Percentiles rank a stretch among this genome's conserved stretches.
Conservation (phyloP, 1,140 invertebrate genomes). For the Microplitis demolitor region DNA sequence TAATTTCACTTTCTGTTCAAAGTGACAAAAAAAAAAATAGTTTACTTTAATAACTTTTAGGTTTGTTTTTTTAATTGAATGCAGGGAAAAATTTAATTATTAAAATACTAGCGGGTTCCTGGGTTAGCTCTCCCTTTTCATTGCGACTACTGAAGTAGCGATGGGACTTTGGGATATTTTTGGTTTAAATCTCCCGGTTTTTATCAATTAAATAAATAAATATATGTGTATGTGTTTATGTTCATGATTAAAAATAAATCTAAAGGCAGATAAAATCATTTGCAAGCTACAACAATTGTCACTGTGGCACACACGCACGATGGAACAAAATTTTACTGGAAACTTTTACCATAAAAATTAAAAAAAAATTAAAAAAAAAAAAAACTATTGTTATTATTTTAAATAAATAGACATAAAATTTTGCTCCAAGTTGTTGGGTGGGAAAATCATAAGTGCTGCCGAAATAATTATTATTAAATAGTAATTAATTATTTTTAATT, state of each 20-base stretch:
- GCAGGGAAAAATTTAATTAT: neutral
- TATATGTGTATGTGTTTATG: neutral
- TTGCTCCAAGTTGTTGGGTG: neutral
- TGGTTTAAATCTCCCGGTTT: neutral
- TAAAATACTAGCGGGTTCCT: neutral
- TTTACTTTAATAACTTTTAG: slow-evolving; percentile 1
- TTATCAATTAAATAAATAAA: neutral
- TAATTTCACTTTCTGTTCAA: slow-evolving; percentile 27
- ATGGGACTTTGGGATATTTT: neutral
- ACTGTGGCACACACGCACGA: slow-evolving; percentile 21
- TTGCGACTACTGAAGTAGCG: neutral
- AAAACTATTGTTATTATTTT: neutral
- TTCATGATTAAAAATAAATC: neutral
- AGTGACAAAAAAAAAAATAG: neutral
- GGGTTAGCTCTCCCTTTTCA: slow-evolving; percentile 13
- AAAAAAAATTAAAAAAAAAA: too few relatives aligned
- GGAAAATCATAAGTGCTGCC: neutral
- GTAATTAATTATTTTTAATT: too few relatives aligned
- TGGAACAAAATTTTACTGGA: neutral
- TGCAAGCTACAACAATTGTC: slow-evolving; percentile 18
- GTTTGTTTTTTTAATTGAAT: neutral
- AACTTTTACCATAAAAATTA: too few relatives aligned
- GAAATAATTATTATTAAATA: neutral
- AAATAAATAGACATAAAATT: neutral
- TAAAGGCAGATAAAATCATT: slow-evolving; percentile 8